phyloP scores from a whole-genome alignment of 2,888 invertebrate genomes.

The Torymus aiolomorphi region DNA sequence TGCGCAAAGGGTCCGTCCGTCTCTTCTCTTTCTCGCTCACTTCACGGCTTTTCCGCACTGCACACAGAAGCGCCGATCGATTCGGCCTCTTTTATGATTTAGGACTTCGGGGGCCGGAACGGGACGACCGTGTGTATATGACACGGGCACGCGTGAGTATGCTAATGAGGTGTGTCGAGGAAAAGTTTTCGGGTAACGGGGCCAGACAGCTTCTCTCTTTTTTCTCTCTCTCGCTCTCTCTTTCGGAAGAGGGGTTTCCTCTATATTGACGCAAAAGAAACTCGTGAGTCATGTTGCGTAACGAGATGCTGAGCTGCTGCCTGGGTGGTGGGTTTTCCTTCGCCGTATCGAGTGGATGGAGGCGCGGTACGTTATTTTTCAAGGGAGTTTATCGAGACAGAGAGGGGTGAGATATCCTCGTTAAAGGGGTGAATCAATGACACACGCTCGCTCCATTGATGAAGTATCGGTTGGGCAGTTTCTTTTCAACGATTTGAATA shows the following conservation, averaged over 20 bases:
- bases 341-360: not conserved
- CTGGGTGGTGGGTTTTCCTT: slow-evolving; percentile 12
- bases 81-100: not conserved
- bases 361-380: not conserved
- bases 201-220: not conserved
- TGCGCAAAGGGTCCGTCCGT: no score
- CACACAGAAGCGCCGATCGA: slow-evolving; percentile 14
- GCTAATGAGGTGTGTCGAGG: slow-evolving; percentile 40
- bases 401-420: no score
- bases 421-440: slow-evolving; percentile 12
- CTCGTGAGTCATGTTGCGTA: slow-evolving; percentile 19
- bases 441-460: not conserved
- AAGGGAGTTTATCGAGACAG: no score
- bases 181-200: slow-evolving; percentile 8
- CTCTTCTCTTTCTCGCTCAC: no score
- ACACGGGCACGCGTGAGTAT: slow-evolving; percentile 34
- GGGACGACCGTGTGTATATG: not conserved
- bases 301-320: slow-evolving; percentile 31
- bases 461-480: not conserved
- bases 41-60: not conserved
- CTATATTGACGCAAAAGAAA: not conserved
- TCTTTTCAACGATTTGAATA: slow-evolving; percentile 17
- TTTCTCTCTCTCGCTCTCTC: not conserved
- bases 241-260: no score
- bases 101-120: not conserved